Evolutionary conservation across 2,888 invertebrate genomes (phyloP).

Genomic region (Clunio marinus): DNA sequence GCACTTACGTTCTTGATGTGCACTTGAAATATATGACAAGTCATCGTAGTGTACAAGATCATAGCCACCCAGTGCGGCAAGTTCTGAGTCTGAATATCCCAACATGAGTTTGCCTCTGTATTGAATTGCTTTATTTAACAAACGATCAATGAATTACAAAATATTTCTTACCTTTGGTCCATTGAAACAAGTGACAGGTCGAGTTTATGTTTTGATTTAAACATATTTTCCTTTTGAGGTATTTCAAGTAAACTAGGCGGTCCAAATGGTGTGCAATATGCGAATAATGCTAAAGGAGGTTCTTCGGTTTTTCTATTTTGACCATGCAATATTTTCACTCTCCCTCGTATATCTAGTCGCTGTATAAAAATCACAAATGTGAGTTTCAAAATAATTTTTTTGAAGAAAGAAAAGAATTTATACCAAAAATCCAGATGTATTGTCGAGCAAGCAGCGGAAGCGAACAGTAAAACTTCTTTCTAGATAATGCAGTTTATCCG

Average conservation of each 20-base stretch:
- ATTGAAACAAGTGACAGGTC: slow-evolving; percentile 94
- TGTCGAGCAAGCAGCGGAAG: slow-evolving; percentile 97
- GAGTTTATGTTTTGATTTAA: slow-evolving; percentile 98
- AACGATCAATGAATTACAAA: slow-evolving; percentile 37
- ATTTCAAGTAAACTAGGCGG: slow-evolving; percentile 95
- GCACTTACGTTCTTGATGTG: slow-evolving; percentile 95
- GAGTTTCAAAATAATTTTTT: not conserved
- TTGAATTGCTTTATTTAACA: slow-evolving; percentile 42
- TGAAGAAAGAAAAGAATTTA: slow-evolving; percentile 49
- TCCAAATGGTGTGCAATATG: slow-evolving; percentile 98
- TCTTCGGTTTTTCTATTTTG: slow-evolving; percentile 93
- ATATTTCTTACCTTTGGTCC: slow-evolving; percentile 74
- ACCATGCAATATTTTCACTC: slow-evolving; percentile 92
- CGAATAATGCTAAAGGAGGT: slow-evolving; percentile 90
- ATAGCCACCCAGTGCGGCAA: slow-evolving; percentile 92
- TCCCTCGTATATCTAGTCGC: slow-evolving; percentile 96
- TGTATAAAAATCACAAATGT: slow-evolving; percentile 50
- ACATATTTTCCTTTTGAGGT: slow-evolving; percentile 98
- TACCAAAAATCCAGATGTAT: slow-evolving; percentile 99
- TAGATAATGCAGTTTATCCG: slow-evolving; percentile 83
- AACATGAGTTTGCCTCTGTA: slow-evolving; percentile 92
- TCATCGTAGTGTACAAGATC: slow-evolving; percentile 98
- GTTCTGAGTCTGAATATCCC: slow-evolving; percentile 87
- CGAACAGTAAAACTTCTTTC: slow-evolving; percentile 97
- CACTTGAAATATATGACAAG: slow-evolving; percentile 93